phyloP scores from a whole-genome alignment of 92 coral and sea anemone genomes.

The Montipora capitata region DNA sequence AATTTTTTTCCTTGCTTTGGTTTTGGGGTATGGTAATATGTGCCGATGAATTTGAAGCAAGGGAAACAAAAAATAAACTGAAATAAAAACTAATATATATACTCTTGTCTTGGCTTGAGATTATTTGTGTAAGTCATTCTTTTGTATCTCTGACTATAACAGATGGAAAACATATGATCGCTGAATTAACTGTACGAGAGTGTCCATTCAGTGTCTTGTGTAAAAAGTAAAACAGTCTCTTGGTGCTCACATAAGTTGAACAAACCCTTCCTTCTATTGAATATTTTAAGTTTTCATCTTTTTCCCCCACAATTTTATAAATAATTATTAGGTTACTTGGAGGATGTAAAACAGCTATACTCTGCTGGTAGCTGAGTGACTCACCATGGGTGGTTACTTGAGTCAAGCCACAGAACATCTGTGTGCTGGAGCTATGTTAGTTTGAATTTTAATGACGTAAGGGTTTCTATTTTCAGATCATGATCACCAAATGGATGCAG shows the following conservation, averaged over 20 bases:
- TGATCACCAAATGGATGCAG: conserved; percentile 33
- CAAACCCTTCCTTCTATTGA: not conserved
- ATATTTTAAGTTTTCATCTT: conserved; percentile 21
- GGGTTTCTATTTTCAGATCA: conserved; percentile 36
- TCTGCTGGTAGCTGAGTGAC: conserved; percentile 28
- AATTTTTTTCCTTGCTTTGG: conserved; percentile 25
- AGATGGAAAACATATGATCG: no score
- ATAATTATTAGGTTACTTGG: conserved; percentile 23
- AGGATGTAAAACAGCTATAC: conserved; percentile 19
- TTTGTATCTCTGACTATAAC: no score
- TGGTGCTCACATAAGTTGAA: no score
- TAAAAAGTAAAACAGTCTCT: no score
- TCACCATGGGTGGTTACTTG: conserved; percentile 23
- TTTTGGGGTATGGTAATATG: not conserved
- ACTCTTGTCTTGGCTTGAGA: no score
- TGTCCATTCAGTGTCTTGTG: no score
- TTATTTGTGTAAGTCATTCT: no score
- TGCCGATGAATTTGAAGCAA: conserved; percentile 3
- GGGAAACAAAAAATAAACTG: conserved; percentile 14
- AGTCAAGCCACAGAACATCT: conserved; percentile 32
- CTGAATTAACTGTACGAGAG: no score
- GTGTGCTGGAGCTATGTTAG: conserved; percentile 31
- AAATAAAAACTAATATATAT: not conserved
- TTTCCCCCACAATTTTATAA: conserved; percentile 2
- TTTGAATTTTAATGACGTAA: conserved; percentile 25